Percentiles rank a stretch among this genome's conserved stretches.
Conservation (phyloP, 2,797 vertebrate species). For the Orestias chungarensis region DNA sequence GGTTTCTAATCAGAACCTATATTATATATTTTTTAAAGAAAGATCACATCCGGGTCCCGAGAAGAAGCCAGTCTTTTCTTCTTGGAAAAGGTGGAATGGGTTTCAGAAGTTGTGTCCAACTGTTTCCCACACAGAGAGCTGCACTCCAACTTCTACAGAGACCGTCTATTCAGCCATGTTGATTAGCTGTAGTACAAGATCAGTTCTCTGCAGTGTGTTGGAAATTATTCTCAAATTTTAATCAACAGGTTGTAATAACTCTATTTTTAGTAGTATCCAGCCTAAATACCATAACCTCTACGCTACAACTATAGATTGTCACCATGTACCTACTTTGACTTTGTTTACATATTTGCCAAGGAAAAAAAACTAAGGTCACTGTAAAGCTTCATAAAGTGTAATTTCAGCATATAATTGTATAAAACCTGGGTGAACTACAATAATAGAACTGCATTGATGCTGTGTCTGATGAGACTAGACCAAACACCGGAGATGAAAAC, state of each 20-base stretch:
- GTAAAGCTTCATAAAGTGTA: background rate
- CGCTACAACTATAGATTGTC: background rate
- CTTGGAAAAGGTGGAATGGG: background rate
- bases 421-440: background rate
- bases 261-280: background rate
- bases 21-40: background rate
- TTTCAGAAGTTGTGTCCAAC: background rate
- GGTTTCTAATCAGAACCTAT: no score
- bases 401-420: background rate
- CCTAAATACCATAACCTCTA: background rate
- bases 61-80: background rate
- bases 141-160: background rate
- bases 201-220: background rate
- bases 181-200: background rate
- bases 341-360: background rate
- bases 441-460: background rate
- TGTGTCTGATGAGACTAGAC: background rate
- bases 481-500: background rate
- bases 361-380: background rate
- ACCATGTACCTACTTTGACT: background rate
- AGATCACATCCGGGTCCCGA: background rate
- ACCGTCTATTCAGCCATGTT: background rate
- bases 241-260: background rate
- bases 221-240: background rate
- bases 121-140: background rate